A percentile compares a stretch with the other conserved stretches of the same genome.
phyloP scores from a whole-genome alignment of 2,113 vertebrate genomes.

The Epinephelus lanceolatus region DNA sequence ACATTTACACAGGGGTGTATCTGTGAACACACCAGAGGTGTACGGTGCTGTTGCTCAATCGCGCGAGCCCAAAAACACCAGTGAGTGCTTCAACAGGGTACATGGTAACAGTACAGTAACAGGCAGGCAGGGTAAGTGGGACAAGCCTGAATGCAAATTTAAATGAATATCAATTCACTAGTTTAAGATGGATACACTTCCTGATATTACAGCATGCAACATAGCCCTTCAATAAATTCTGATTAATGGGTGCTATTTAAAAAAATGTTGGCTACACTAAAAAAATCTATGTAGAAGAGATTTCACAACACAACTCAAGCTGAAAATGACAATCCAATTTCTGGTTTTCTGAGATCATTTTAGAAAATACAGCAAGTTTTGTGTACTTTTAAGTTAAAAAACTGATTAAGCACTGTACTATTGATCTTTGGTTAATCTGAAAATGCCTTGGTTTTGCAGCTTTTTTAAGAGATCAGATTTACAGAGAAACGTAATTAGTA shows the following conservation, averaged over 20 bases:
- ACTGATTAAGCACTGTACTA: background rate
- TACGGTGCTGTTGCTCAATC: constrained; percentile 22
- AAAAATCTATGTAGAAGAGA: background rate
- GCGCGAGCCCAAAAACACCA: background rate
- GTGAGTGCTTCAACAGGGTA: background rate
- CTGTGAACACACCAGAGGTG: constrained; percentile 15
- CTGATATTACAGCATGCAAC: background rate
- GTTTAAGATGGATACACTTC: background rate
- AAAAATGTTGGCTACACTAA: background rate
- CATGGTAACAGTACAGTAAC: constrained; percentile 3
- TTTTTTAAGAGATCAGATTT: background rate
- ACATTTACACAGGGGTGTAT: constrained; percentile 44
- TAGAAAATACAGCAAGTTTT: background rate
- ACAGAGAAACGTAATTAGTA: too few relatives aligned
- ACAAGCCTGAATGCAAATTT: constrained; percentile 10
- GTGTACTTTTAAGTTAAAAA: background rate
- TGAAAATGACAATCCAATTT: background rate
- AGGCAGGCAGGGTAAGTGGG: background rate
- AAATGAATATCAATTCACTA: background rate
- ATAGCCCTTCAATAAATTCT: background rate
- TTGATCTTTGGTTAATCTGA: background rate
- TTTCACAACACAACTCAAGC: background rate
- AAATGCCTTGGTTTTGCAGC: background rate
- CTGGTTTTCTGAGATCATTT: background rate
- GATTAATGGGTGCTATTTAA: background rate